Percentiles rank a stretch among this genome's conserved stretches.
Evolutionary conservation across 2,113 vertebrate species (phyloP).

Genomic region (Stomatorhinus ivindoensis): DNA sequence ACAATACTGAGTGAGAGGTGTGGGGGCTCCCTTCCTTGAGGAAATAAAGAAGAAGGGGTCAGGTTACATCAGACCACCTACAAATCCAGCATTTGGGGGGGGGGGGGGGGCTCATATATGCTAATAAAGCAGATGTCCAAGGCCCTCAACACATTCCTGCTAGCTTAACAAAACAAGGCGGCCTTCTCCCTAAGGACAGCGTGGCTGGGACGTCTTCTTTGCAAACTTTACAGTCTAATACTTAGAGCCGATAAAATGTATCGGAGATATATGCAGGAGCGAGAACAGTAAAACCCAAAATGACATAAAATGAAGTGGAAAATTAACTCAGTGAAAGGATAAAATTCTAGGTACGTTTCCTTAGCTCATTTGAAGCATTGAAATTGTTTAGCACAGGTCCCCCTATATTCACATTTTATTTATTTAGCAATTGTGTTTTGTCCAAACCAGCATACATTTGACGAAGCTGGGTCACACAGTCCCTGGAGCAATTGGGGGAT

Average conservation of each 20-base stretch:
- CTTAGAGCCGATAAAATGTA: neutral
- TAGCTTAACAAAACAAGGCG: constrained; percentile 60
- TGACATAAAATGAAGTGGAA: neutral
- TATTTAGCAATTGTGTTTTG: neutral
- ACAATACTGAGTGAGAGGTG: neutral
- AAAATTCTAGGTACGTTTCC: neutral
- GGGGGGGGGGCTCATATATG: constrained; percentile 44
- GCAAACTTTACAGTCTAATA: constrained; percentile 28
- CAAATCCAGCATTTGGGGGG: constrained; percentile 51
- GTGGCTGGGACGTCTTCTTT: constrained; percentile 36
- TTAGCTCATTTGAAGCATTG: neutral
- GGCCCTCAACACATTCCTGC: constrained; percentile 58
- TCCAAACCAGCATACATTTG: neutral
- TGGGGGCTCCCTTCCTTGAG: neutral
- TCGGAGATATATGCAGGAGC: neutral
- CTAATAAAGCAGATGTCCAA: constrained; percentile 67
- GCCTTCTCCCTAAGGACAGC: constrained; percentile 43
- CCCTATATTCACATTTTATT: neutral
- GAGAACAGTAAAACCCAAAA: neutral
- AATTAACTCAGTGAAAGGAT: neutral
- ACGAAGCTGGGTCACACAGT: neutral
- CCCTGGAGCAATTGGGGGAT: neutral
- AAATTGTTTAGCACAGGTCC: neutral
- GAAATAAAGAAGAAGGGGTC: constrained; percentile 5
- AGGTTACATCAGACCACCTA: constrained; percentile 56